Evolutionary conservation across 2,888 invertebrate genomes (phyloP), one percentile per base, ranked within the genome.

Genomic region (Frankliniella fusca): DNA sequence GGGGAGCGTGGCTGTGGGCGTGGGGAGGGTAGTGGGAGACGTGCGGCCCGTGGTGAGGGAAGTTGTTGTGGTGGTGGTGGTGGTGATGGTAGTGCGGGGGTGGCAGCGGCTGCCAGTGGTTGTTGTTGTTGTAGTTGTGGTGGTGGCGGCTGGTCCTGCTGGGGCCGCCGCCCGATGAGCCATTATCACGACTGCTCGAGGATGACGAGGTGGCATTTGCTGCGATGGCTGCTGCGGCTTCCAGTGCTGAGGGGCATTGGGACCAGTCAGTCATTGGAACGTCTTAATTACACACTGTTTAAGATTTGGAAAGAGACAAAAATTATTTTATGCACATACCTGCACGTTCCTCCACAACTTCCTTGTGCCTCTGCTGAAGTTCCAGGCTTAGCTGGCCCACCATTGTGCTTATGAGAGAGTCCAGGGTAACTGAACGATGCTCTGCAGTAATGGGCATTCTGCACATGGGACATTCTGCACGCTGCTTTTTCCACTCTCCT

Each of bases 361-460:
- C 70, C 23, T 70, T 70, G 70, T 70, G 70, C 70, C 70, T 23
- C 11, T 70, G 70, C 23, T 70, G 70, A 23, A 70, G 70, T 11
- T 70, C 70, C 23, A 70, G 70, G 70, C 70, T 70, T 20, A 70
- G 20, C 70, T 70, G 70, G 70, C 70, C 23, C n/a, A 70, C 70
- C 70, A 70, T 70, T n/a, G 70, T 70, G 5, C 70, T 70, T 7
- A 70, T 70, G 70, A 70, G 70, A 3, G 70, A 70, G 5, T 70
- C 70, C 70, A 70, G 23, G 23, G 70, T 70, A 9, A 70, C 70
- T 11, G 70, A 70, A 11, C 70, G 70, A 70, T 70, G 70, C 23
- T 70, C 70, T n/a, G 70, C 70, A 9, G 70, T 70, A 23, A 70
- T 70, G 23, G 70, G 70, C 70, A 70, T 70, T n/a, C 70, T n/a